These are phyloP conservation scores for Exocentrus adspersus DNA, from an alignment of 2,888 invertebrate genomes.

Conservation along the genomic window DNA sequence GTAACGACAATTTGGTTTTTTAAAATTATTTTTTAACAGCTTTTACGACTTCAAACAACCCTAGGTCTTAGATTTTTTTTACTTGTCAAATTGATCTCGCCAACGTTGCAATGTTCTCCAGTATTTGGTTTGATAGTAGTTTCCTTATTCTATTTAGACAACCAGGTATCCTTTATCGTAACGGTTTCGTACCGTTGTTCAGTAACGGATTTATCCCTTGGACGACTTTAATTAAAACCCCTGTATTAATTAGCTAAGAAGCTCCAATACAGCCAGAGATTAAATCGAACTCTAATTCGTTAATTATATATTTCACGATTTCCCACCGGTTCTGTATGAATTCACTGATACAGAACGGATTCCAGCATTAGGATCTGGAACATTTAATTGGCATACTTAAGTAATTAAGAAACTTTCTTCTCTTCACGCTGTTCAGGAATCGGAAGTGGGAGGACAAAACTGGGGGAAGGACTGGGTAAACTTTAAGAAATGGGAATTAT, in stretches of 20 bases:
- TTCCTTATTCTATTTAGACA: too few species aligned
- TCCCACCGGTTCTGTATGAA: conserved; percentile 22
- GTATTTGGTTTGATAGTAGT: too few species aligned
- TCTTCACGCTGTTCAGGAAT: conserved; percentile 8
- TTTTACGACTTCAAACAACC: too few species aligned
- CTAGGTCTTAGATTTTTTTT: too few species aligned
- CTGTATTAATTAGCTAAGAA: conserved; percentile 44
- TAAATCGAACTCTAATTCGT: conserved; percentile 46
- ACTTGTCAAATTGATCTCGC: too few species aligned
- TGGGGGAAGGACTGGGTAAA: not conserved
- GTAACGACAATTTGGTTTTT: too few species aligned
- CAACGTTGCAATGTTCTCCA: too few species aligned
- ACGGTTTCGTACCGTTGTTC: too few species aligned
- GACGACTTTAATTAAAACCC: conserved; percentile 45
- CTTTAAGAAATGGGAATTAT: conserved; percentile 14
- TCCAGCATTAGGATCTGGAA: conserved; percentile 5
- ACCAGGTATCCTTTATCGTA: too few species aligned
- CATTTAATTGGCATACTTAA: conserved; percentile 26
- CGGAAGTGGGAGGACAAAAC: not conserved
- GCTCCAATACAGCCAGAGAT: conserved; percentile 42
- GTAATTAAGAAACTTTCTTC: conserved; percentile 18
- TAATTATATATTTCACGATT: conserved; percentile 39
- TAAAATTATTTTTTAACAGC: too few species aligned
- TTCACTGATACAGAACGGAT: conserved; percentile 21
- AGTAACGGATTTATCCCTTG: too few species aligned